Evolutionary conservation across 2,888 invertebrate species (phyloP).

Genomic region (Carabus problematicus): DNA sequence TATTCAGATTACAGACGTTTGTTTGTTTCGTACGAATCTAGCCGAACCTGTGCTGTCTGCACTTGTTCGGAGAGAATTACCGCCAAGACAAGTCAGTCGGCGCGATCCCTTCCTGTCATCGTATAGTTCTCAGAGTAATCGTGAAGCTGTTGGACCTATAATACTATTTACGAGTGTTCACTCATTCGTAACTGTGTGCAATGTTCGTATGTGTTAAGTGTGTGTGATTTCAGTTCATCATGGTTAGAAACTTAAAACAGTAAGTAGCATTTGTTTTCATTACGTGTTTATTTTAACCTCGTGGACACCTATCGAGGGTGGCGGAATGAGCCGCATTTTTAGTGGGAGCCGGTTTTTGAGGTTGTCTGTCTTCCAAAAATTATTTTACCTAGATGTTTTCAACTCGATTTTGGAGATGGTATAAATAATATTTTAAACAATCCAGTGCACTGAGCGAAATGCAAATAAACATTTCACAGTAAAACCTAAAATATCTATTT

Average conservation of each 20-base stretch:
- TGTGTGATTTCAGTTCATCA: slow-evolving; percentile 29
- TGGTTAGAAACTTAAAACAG: slow-evolving; percentile 35
- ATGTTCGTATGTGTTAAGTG: slow-evolving; percentile 39
- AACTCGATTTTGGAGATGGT: slow-evolving; percentile 15
- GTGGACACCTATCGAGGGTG: slow-evolving; percentile 12
- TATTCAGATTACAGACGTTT: background rate
- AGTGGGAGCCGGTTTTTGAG: slow-evolving; percentile 33
- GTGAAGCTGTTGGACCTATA: slow-evolving; percentile 26
- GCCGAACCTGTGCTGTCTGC: slow-evolving; percentile 22
- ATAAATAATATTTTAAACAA: no score
- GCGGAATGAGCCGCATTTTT: slow-evolving; percentile 38
- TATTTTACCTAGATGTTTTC: slow-evolving; percentile 31
- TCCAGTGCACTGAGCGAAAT: no score
- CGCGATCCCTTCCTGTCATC: slow-evolving; percentile 37
- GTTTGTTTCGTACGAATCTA: slow-evolving; percentile 9
- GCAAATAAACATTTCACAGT: no score
- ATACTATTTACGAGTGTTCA: slow-evolving; percentile 25
- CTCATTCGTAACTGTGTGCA: slow-evolving; percentile 31
- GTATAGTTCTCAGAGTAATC: slow-evolving; percentile 30
- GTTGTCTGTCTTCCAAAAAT: slow-evolving; percentile 26
- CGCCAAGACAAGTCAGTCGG: slow-evolving; percentile 33
- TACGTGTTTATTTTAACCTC: slow-evolving; percentile 22
- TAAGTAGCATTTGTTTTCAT: slow-evolving; percentile 21
- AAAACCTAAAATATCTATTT: no score
- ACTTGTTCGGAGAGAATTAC: slow-evolving; percentile 25